Conservation (phyloP, 2,113 vertebrate genomes). For the Octodon degus region DNA sequence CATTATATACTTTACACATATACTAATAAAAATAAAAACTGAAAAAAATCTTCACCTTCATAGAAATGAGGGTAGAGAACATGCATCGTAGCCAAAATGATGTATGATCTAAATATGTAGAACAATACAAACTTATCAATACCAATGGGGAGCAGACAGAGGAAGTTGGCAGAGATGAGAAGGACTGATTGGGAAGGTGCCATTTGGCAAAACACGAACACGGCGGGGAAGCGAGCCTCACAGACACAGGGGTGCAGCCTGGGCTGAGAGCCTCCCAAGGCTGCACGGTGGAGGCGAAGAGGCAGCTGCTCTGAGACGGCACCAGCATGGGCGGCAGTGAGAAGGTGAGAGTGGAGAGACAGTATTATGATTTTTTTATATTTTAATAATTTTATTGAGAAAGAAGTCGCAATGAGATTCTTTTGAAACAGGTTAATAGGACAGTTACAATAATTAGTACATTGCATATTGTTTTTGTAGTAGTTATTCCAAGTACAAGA, state of each 20-base stretch:
- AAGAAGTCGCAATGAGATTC: too few relatives aligned
- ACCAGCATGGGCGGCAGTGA: background rate
- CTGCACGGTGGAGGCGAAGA: too few relatives aligned
- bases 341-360: background rate
- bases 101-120: background rate
- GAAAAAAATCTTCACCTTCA: background rate
- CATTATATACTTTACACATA: too few relatives aligned
- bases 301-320: background rate
- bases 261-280: too few relatives aligned
- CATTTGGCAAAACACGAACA: background rate
- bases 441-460: too few relatives aligned
- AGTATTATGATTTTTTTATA: too few relatives aligned
- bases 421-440: too few relatives aligned
- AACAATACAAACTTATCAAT: background rate
- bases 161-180: background rate
- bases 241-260: fast-evolving
- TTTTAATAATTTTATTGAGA: too few relatives aligned
- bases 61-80: background rate
- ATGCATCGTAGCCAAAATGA: background rate
- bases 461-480: too few relatives aligned
- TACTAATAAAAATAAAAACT: background rate
- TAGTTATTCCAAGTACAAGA: too few relatives aligned
- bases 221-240: background rate
- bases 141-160: background rate
- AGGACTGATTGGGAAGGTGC: background rate